phyloP scores from a whole-genome alignment of 2,113 vertebrate genomes.

The Suricata suricatta region DNA sequence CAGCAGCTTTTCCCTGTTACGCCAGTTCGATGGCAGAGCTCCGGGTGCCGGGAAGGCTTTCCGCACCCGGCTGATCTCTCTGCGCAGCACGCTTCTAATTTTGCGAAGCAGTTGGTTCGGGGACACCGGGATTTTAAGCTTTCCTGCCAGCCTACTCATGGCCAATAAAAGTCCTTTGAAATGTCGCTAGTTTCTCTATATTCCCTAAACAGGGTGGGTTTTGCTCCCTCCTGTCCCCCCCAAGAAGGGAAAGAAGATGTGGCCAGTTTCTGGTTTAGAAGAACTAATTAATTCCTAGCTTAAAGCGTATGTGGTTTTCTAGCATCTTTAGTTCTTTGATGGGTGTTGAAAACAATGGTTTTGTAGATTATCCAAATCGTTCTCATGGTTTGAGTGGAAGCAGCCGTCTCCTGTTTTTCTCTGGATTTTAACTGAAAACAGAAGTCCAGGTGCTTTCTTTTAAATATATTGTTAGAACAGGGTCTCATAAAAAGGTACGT shows the following conservation, averaged over 20 bases:
- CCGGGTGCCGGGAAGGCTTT: too few species aligned
- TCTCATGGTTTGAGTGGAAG: not conserved
- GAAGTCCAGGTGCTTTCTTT: not conserved
- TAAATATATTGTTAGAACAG: not conserved
- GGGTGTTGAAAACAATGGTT: not conserved
- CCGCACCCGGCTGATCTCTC: not conserved
- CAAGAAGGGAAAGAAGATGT: too few species aligned
- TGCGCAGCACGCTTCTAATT: accelerated
- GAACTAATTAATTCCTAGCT: not conserved
- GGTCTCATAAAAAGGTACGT: accelerated
- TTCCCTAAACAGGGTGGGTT: accelerated
- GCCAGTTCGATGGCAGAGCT: accelerated
- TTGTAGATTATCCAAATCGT: not conserved
- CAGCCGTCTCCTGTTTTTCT: not conserved
- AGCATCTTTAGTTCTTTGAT: not conserved
- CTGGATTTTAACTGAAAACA: not conserved
- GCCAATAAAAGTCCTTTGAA: not conserved
- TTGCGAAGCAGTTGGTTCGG: not conserved
- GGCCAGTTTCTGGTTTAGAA: not conserved
- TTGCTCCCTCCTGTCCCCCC: not conserved
- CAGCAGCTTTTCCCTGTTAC: not conserved
- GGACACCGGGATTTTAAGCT: not conserved
- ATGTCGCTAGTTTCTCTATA: not conserved
- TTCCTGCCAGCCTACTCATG: accelerated
- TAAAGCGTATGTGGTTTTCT: not conserved